These are phyloP conservation scores for Sterrhoptilus dennistouni DNA, from an alignment of 2,113 vertebrate genomes.

Conservation along the genomic window DNA sequence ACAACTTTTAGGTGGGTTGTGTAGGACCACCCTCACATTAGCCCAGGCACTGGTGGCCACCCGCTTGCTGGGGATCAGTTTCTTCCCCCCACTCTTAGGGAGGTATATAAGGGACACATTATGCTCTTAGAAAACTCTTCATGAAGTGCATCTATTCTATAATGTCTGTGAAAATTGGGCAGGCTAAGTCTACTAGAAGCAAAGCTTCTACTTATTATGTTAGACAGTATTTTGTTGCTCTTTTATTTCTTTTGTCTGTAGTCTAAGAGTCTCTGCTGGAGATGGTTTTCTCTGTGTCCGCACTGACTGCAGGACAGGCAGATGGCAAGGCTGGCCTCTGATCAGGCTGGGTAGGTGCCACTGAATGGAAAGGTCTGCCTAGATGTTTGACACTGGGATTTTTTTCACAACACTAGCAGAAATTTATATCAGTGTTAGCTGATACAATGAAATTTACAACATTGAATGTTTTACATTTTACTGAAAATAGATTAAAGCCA, in stretches of 20 bases:
- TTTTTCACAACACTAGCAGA: not conserved
- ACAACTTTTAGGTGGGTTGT: not conserved
- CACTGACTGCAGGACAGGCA: not conserved
- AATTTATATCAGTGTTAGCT: not conserved
- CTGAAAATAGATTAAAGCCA: not conserved
- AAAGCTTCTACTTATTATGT: not conserved
- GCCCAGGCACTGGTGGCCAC: fast-evolving
- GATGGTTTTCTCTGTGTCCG: not conserved
- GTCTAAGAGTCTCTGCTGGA: not conserved
- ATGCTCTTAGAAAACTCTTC: not conserved
- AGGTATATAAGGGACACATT: not conserved
- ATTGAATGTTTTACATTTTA: not conserved
- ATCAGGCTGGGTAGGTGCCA: not conserved
- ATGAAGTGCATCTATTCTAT: not conserved
- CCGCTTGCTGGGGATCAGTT: not conserved
- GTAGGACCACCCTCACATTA: not conserved
- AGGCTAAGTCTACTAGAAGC: not conserved
- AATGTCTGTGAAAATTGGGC: not conserved
- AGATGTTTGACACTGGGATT: not conserved
- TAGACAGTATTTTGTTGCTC: not conserved
- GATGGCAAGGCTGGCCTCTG: not conserved
- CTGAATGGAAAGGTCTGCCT: not conserved
- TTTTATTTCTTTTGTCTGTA: not conserved
- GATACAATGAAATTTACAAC: not conserved
- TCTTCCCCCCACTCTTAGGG: not conserved